Evolutionary conservation across 2,888 invertebrate genomes (phyloP).

Genomic region (Amaurobius ferox): DNA sequence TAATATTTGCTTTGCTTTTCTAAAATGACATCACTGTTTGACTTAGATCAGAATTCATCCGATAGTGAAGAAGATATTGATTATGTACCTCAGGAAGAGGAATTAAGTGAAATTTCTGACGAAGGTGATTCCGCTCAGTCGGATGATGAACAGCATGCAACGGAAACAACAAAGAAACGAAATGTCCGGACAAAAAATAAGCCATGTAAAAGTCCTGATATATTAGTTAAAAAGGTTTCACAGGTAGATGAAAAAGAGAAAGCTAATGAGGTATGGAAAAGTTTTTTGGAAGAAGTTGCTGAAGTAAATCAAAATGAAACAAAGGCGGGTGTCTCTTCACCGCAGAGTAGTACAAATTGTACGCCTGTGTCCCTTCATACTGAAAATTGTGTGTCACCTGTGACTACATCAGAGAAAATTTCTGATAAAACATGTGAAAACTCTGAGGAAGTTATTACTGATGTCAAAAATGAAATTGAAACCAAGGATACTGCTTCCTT

Average conservation of each 20-base stretch:
- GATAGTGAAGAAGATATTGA: slow-evolving; percentile 47
- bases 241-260: too few species aligned
- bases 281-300: neutral
- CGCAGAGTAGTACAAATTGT: too few species aligned
- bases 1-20: neutral
- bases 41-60: slow-evolving; percentile 17
- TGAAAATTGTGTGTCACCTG: too few species aligned
- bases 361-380: too few species aligned
- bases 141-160: slow-evolving; percentile 1
- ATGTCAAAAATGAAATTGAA: too few species aligned
- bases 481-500: too few species aligned
- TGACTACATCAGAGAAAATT: too few species aligned
- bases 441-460: too few species aligned
- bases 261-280: neutral
- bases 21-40: slow-evolving; percentile 17
- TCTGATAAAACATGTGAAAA: too few species aligned
- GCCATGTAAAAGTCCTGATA: too few species aligned
- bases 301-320: neutral
- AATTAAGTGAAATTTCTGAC: slow-evolving; percentile 10
- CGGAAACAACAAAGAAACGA: neutral
- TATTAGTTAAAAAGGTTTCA: too few species aligned
- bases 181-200: neutral
- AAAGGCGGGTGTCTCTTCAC: slow-evolving; percentile 76
- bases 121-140: slow-evolving; percentile 19
- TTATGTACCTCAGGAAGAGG: slow-evolving; percentile 37